These are phyloP conservation scores for Papilio aristodemus DNA, from an alignment of 1,140 invertebrate species.

Conservation along the genomic window DNA sequence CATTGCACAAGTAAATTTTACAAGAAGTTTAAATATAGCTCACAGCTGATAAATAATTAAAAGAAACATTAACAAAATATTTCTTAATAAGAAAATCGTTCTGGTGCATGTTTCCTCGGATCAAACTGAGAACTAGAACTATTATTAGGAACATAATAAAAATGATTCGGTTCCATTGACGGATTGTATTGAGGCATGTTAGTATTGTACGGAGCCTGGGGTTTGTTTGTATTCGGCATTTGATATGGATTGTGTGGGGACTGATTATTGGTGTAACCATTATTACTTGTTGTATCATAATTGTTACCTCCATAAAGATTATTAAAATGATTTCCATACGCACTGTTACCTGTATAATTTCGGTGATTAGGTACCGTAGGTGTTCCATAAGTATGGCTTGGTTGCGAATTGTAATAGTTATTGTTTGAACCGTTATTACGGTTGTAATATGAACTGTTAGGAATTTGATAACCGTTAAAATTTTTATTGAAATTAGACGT, in stretches of 20 bases:
- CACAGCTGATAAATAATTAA: too few species aligned
- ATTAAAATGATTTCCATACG: neutral
- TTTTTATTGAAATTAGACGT: conserved; percentile 2
- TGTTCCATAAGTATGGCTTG: neutral
- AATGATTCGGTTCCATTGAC: conserved; percentile 32
- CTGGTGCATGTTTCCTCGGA: conserved; percentile 39
- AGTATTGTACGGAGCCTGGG: neutral
- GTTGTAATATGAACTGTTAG: neutral
- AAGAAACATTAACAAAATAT: conserved; percentile 8
- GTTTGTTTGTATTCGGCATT: conserved; percentile 5
- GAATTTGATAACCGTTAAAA: conserved; percentile 12
- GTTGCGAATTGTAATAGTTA: neutral
- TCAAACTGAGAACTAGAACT: conserved; percentile 37
- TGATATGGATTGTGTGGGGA: conserved; percentile 33
- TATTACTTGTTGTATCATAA: neutral
- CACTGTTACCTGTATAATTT: neutral
- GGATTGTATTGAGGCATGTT: conserved; percentile 8
- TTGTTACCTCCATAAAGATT: neutral
- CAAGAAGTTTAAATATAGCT: too few species aligned
- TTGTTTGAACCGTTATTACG: neutral
- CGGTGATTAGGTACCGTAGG: neutral
- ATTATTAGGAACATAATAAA: conserved; percentile 38
- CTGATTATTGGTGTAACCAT: neutral
- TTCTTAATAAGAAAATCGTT: conserved; percentile 42
- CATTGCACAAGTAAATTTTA: too few species aligned